Evolutionary conservation across 2,113 vertebrate genomes (phyloP).

Genomic region (Danionella cerebrum): DNA sequence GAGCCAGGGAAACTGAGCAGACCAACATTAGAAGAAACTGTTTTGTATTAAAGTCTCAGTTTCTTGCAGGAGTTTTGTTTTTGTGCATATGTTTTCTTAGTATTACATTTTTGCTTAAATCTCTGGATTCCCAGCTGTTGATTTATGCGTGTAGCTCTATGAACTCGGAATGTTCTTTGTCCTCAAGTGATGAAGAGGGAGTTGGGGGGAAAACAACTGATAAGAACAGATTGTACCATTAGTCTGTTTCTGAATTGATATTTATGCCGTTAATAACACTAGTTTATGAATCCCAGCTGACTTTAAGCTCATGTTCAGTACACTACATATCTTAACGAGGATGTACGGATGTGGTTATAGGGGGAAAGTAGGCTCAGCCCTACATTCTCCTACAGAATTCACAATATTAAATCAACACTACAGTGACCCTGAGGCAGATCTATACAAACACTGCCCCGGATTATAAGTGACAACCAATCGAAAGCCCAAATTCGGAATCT

Average conservation of each 20-base stretch:
- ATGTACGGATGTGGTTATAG: not conserved
- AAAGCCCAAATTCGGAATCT: too few relatives aligned
- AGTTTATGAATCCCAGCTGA: not conserved
- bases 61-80: not conserved
- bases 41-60: not conserved
- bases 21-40: not conserved
- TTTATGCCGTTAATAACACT: not conserved
- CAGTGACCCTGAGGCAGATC: too few relatives aligned
- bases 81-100: not conserved
- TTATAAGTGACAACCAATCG: too few relatives aligned
- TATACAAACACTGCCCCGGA: too few relatives aligned
- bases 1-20: not conserved
- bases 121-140: not conserved
- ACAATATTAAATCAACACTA: too few relatives aligned
- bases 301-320: not conserved
- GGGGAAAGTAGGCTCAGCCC: too few relatives aligned
- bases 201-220: not conserved
- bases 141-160: not conserved
- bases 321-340: not conserved
- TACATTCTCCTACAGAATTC: too few relatives aligned
- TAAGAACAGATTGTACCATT: conserved; percentile 1
- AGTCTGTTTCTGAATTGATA: not conserved
- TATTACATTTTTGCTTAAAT: not conserved
- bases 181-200: not conserved
- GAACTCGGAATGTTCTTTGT: not conserved